Evolutionary conservation across 2,797 vertebrate species (phyloP).

Genomic region (Pangasius djambal): DNA sequence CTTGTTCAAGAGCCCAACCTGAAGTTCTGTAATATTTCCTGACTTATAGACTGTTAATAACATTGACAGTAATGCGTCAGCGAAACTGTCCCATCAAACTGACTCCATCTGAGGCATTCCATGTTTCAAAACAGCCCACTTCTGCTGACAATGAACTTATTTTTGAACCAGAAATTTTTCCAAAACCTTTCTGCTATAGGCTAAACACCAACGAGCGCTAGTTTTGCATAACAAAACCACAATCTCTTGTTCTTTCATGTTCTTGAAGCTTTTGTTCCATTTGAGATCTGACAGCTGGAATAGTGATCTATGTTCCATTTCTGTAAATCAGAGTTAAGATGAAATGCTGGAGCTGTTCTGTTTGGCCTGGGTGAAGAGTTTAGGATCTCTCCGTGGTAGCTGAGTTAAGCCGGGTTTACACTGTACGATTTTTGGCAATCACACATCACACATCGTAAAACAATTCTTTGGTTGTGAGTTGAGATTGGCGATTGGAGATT

Average conservation of each 20-base stretch:
- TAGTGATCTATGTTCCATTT: background rate
- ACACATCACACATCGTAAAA: background rate
- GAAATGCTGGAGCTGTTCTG: background rate
- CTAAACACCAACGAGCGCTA: slow-evolving; percentile 31
- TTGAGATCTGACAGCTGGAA: slow-evolving; percentile 70
- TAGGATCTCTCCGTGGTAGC: background rate
- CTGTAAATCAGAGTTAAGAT: background rate
- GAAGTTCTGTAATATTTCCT: slow-evolving; percentile 12
- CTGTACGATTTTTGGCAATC: background rate
- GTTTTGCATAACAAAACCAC: slow-evolving; percentile 31
- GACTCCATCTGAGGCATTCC: slow-evolving; percentile 8
- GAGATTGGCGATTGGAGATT: background rate
- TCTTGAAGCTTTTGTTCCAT: slow-evolving; percentile 47
- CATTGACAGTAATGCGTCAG: background rate
- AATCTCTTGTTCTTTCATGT: slow-evolving; percentile 29
- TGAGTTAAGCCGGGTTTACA: background rate
- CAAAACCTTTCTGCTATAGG: slow-evolving; percentile 26
- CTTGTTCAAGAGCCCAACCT: background rate
- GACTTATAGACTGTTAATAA: slow-evolving; percentile 4
- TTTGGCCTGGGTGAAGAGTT: background rate
- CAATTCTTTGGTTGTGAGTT: background rate
- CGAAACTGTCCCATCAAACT: background rate
- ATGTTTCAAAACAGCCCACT: slow-evolving; percentile 24
- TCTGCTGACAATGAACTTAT: slow-evolving; percentile 10
- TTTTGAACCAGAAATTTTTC: slow-evolving; percentile 12